phyloP scores from a whole-genome alignment of 2,888 invertebrate species.

The Drosophila vallismaia region DNA sequence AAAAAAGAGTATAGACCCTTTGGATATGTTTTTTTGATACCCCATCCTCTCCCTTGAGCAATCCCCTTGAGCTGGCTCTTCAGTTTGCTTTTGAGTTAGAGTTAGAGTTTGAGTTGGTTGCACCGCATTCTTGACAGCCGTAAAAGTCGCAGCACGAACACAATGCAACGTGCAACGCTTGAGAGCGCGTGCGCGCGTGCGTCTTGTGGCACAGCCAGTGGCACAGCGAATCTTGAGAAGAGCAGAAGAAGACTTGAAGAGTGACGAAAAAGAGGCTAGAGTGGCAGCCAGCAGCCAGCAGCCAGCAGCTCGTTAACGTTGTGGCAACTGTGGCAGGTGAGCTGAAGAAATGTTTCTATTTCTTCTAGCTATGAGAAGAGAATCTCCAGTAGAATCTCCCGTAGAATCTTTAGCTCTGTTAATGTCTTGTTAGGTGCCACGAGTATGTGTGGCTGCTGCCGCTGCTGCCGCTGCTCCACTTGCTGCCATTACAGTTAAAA shows the following conservation, averaged over 20 bases:
- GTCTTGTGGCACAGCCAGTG: conserved; percentile 25
- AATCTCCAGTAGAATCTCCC: conserved; percentile 15
- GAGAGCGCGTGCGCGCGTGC: conserved; percentile 58
- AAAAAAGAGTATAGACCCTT: not conserved
- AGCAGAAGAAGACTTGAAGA: conserved; percentile 29
- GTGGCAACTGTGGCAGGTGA: conserved; percentile 7
- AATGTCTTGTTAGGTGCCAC: conserved; percentile 39
- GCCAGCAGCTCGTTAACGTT: conserved; percentile 20
- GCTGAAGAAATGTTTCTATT: conserved; percentile 19
- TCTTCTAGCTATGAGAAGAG: conserved; percentile 24
- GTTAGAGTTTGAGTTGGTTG: conserved; percentile 4
- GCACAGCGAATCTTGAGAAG: not conserved
- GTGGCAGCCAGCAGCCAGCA: no score
- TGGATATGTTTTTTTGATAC: not conserved
- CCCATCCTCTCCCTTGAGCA: not conserved
- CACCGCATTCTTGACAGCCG: conserved; percentile 43
- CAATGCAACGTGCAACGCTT: conserved; percentile 63
- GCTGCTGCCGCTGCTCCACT: conserved; percentile 39
- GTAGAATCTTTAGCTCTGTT: conserved; percentile 6
- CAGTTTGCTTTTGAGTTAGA: not conserved
- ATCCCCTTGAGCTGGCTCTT: conserved; percentile 5
- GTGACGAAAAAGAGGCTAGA: conserved; percentile 19
- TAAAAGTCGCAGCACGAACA: conserved; percentile 39
- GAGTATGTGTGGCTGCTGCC: conserved; percentile 34
- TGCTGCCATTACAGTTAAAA: conserved; percentile 62